Evolutionary conservation across 2,888 invertebrate genomes (phyloP), one percentile per base, ranked within the genome.

Genomic region (Anoncus sp.): DNA sequence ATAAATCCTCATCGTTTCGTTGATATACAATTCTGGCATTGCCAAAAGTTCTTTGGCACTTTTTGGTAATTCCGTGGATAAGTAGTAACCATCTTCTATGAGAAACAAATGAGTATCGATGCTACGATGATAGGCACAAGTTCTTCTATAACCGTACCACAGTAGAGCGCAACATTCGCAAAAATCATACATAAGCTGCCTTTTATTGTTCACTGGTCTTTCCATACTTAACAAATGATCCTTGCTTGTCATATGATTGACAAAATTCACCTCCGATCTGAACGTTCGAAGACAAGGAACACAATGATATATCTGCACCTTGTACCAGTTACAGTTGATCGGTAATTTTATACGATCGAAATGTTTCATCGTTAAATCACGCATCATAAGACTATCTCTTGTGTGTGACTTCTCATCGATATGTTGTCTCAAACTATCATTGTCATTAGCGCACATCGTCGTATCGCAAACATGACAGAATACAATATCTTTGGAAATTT

Each of bases 391-490:
- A 10, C 57, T 40, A 7, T 49, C 47, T 16, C 24, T 7, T 38
- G 2, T 2, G 45, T 81, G 81, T 5, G 1, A 9, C 6, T 43
- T 0, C 3, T n/a, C n/a, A 0, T 62, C 31, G 0, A 75, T 66
- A 24, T 81, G 81, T 5, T 67, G 1, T 10, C 49, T 3, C 9
- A 78, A n/a, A 10, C 7, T 6, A 0, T 57, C 20, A 24, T 60
- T n/a, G n/a, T n/a, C 60, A 53, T 74, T 66, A 9, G 71, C 62
- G 31, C 85, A 81, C 16, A 59, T 7, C 16, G 83, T 35, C 7
- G n/a, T 14, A 3, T 20, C 20, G 16, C 62, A 63, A 7, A 73
- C 70, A 16, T 81, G 65, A 77, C 86, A 86, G 45, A 71, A 51
- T 12, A 85, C 53, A 31, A 38, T 53, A 27, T 73, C 40, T 27